Percentiles rank a stretch among this genome's conserved stretches.
phyloP scores from a whole-genome alignment of 2,113 vertebrate genomes.

The Catharus bicknelli region DNA sequence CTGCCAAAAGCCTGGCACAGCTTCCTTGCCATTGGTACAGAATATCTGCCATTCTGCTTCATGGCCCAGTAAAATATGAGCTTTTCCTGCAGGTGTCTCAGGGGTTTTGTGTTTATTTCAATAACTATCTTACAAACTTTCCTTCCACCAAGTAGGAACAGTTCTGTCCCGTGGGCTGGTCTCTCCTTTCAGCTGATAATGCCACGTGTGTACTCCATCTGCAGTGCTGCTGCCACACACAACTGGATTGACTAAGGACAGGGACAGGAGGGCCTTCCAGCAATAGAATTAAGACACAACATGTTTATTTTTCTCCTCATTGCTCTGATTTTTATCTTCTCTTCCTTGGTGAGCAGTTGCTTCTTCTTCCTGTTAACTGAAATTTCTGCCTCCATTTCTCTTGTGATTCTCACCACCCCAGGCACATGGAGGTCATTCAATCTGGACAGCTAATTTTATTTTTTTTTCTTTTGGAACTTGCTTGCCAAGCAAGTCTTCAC shows the following conservation, averaged over 20 bases:
- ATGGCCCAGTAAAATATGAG: background rate
- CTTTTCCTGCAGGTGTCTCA: background rate
- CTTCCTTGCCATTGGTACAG: background rate
- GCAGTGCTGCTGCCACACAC: background rate
- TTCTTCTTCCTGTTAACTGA: background rate
- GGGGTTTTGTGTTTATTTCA: slow-evolving; percentile 2
- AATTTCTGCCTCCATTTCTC: slow-evolving; percentile 19
- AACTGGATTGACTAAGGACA: background rate
- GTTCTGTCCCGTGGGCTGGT: background rate
- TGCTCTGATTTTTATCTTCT: slow-evolving; percentile 8
- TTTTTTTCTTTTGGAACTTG: background rate
- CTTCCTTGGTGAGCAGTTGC: background rate
- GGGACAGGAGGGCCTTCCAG: background rate
- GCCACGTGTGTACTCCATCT: fast-evolving
- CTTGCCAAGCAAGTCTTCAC: slow-evolving; percentile 67
- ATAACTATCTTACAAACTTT: background rate
- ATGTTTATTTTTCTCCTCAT: slow-evolving; percentile 18
- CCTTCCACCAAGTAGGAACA: background rate
- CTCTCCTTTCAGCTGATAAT: background rate
- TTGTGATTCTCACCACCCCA: slow-evolving; percentile 1
- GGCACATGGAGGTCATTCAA: background rate
- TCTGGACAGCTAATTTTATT: slow-evolving; percentile 6
- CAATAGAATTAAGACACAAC: background rate
- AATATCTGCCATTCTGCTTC: background rate
- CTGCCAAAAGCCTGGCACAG: background rate